Evolutionary conservation across 2,888 invertebrate genomes (phyloP).

Genomic region (Mylabris sibirica): DNA sequence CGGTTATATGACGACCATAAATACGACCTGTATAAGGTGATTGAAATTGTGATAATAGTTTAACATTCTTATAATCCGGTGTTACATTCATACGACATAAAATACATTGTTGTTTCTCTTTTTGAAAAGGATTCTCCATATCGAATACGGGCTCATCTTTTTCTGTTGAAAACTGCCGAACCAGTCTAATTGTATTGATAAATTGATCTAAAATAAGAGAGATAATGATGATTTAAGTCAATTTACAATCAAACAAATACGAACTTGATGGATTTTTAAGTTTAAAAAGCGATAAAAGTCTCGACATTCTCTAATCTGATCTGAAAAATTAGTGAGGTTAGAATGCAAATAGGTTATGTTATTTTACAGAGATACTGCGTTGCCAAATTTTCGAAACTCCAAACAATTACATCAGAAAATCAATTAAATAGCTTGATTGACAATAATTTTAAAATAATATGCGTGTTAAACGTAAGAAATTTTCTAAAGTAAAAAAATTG

Average conservation of each 20-base stretch:
- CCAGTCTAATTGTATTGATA: background rate
- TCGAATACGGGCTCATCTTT: conserved; percentile 64
- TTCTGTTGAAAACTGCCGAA: background rate
- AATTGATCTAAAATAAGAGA: background rate
- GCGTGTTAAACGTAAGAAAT: too few relatives aligned
- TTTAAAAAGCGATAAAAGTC: background rate
- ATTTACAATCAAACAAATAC: background rate
- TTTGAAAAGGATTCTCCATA: conserved; percentile 82
- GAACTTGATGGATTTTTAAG: background rate
- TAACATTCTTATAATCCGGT: conserved; percentile 90
- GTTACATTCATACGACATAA: conserved; percentile 83
- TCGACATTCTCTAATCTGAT: background rate
- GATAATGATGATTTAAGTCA: background rate
- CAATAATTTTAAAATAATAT: too few relatives aligned
- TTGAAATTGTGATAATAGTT: conserved; percentile 93
- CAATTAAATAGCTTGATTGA: too few relatives aligned
- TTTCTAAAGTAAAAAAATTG: too few relatives aligned
- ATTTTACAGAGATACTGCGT: background rate
- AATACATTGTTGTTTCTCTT: conserved; percentile 77
- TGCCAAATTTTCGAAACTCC: too few relatives aligned
- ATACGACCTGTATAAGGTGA: conserved; percentile 93
- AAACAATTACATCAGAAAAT: too few relatives aligned
- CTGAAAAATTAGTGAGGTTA: background rate
- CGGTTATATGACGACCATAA: conserved; percentile 93
- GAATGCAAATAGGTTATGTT: background rate